A percentile compares a stretch with the other conserved stretches of the same genome.
Conservation (phyloP, 2,888 invertebrate genomes). For the Andrena dorsata region DNA sequence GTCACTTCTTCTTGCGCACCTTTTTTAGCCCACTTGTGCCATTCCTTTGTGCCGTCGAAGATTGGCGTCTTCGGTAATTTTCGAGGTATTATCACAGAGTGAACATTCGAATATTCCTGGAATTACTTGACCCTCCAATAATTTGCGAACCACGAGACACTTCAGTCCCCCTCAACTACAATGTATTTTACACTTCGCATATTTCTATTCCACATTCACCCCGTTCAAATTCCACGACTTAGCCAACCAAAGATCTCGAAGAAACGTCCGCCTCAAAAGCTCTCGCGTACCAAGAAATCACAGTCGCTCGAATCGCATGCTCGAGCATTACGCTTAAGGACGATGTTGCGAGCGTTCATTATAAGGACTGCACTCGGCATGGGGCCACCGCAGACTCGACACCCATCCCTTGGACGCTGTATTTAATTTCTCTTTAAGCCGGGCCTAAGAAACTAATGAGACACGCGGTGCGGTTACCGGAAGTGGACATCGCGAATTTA, state of each 20-base stretch:
- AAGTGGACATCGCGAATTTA: conserved; percentile 76
- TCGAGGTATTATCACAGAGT: too few species aligned
- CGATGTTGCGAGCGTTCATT: conserved; percentile 78
- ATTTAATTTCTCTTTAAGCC: conserved; percentile 80
- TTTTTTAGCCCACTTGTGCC: background rate
- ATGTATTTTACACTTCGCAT: too few species aligned
- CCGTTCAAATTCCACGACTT: background rate
- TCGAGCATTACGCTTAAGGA: conserved; percentile 71
- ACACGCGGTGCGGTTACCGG: conserved; percentile 77
- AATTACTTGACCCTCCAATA: too few species aligned
- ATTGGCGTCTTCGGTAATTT: too few species aligned
- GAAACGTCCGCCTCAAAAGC: conserved; percentile 25
- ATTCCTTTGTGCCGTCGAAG: too few species aligned
- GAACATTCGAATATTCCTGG: too few species aligned
- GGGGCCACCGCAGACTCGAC: conserved; percentile 78
- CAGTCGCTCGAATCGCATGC: conserved; percentile 45
- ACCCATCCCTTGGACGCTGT: conserved; percentile 78
- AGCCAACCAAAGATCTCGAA: background rate
- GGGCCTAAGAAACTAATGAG: conserved; percentile 80
- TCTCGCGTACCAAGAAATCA: conserved; percentile 20
- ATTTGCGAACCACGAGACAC: too few species aligned
- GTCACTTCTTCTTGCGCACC: background rate
- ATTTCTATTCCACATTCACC: too few species aligned
- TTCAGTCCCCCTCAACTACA: too few species aligned
- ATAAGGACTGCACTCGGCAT: conserved; percentile 78